Conservation (phyloP, 1,140 invertebrate species). For the Panagrolaimus sp. region DNA sequence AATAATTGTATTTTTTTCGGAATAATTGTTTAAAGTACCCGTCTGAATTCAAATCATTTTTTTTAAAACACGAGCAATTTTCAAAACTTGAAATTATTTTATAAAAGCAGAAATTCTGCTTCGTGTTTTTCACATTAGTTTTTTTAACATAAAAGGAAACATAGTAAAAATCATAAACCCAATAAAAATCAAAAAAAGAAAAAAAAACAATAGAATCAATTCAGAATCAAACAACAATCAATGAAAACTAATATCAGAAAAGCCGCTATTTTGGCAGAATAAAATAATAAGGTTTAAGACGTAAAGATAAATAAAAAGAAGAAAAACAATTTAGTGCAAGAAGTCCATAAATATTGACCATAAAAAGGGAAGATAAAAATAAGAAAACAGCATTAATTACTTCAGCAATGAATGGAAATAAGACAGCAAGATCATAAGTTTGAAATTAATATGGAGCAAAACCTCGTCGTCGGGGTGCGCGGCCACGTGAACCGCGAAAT, state of each 20-base stretch:
- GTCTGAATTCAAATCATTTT: too few relatives aligned
- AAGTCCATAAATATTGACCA: neutral
- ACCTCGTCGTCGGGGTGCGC: conserved; percentile 22
- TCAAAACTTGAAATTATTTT: too few relatives aligned
- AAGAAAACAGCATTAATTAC: neutral
- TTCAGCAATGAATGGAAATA: too few relatives aligned
- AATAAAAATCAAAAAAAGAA: neutral
- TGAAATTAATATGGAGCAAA: conserved; percentile 1
- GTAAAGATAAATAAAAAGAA: neutral
- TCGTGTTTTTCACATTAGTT: too few relatives aligned
- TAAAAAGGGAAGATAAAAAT: too few relatives aligned
- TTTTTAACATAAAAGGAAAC: neutral
- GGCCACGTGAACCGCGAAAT: conserved; percentile 33
- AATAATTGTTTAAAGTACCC: too few relatives aligned
- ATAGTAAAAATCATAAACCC: neutral
- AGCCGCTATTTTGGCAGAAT: neutral
- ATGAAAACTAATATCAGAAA: neutral
- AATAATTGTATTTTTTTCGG: too few relatives aligned
- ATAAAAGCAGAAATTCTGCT: too few relatives aligned
- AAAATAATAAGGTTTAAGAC: neutral
- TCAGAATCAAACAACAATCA: neutral
- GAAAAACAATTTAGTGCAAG: neutral
- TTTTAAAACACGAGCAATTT: too few relatives aligned
- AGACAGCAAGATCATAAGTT: neutral
- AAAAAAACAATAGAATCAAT: neutral